phyloP scores from a whole-genome alignment of 2,113 vertebrate species.

The Seriola rivoliana region DNA sequence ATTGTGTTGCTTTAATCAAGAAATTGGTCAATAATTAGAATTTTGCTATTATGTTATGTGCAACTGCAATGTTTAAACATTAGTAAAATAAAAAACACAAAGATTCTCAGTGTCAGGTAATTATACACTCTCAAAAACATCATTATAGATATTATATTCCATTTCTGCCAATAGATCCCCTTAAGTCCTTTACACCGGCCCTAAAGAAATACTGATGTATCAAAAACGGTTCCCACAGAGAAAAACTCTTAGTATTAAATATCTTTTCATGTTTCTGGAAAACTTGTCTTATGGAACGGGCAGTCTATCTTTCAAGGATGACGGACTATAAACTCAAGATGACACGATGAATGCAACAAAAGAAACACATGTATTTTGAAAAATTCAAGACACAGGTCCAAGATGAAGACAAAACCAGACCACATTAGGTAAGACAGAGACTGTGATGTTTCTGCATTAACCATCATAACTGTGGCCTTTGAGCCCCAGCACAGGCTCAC shows the following conservation, averaged over 20 bases:
- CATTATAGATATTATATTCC: background rate
- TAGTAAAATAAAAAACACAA: too few species aligned
- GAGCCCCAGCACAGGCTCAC: constrained; percentile 19
- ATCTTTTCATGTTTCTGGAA: background rate
- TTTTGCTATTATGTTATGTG: too few species aligned
- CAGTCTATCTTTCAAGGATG: background rate
- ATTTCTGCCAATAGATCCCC: too few species aligned
- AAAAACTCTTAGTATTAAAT: background rate
- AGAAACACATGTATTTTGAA: background rate
- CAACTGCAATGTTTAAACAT: too few species aligned
- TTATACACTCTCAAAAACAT: too few species aligned
- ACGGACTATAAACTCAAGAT: background rate
- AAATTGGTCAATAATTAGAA: too few species aligned
- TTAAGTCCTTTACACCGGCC: too few species aligned
- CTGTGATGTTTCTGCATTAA: background rate
- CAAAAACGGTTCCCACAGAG: background rate
- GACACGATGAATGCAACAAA: background rate
- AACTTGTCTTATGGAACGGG: background rate
- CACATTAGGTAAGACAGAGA: background rate
- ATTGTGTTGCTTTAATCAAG: too few species aligned
- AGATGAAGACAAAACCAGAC: constrained; percentile 4
- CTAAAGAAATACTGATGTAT: background rate
- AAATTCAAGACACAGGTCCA: background rate
- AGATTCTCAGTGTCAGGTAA: too few species aligned
- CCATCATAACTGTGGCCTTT: constrained; percentile 21